phyloP scores from a whole-genome alignment of 2,888 invertebrate species.

The Drosophila lutescens region DNA sequence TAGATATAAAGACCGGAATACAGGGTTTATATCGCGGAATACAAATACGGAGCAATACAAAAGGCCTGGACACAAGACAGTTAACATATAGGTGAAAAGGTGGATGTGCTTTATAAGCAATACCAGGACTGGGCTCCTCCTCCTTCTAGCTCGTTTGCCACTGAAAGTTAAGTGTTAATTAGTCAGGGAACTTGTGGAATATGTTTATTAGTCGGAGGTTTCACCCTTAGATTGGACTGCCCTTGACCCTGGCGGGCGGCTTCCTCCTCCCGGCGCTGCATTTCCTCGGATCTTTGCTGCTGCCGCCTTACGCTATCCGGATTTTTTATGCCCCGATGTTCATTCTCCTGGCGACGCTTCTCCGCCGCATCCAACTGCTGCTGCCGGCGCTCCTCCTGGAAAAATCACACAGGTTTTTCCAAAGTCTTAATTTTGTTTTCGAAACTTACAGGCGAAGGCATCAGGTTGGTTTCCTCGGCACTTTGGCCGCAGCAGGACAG shows the following conservation, averaged over 20 bases:
- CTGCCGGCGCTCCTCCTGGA: constrained; percentile 87
- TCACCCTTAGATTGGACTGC: constrained; percentile 59
- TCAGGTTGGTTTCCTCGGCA: constrained; percentile 79
- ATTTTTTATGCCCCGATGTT: constrained; percentile 88
- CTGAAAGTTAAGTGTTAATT: constrained; percentile 58
- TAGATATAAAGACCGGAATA: constrained; percentile 14
- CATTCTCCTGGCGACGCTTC: constrained; percentile 86
- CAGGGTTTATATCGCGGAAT: constrained; percentile 7
- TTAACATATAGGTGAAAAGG: neutral
- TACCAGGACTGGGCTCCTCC: neutral
- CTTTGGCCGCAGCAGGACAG: constrained; percentile 79
- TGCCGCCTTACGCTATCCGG: constrained; percentile 86
- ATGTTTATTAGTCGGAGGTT: too few species aligned
- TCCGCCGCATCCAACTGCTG: constrained; percentile 90
- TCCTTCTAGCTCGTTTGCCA: constrained; percentile 78
- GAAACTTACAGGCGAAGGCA: constrained; percentile 79
- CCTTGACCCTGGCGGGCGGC: constrained; percentile 73
- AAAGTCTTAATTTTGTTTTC: neutral
- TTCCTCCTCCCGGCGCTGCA: constrained; percentile 86
- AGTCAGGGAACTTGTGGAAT: neutral
- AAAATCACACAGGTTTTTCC: neutral
- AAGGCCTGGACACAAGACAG: constrained; percentile 1
- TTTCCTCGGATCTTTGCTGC: constrained; percentile 86
- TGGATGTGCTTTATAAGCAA: constrained; percentile 19
- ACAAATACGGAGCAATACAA: constrained; percentile 23